Evolutionary conservation across 2,113 vertebrate species (phyloP).

Genomic region (Monopterus albus): DNA sequence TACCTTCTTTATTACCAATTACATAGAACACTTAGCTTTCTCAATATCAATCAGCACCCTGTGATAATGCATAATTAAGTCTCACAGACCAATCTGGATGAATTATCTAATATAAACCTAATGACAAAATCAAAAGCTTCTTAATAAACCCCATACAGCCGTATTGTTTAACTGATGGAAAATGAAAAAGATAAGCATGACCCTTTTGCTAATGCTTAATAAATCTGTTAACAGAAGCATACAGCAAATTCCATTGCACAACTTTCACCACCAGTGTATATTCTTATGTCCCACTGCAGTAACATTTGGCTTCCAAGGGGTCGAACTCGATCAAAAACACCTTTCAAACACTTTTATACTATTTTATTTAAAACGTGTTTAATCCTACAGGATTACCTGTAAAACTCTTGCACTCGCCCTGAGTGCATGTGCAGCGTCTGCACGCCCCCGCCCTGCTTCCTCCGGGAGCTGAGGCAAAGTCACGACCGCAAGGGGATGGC

Average conservation of each 20-base stretch:
- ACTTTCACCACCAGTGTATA: conserved; percentile 20
- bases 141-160: conserved; percentile 72
- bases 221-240: conserved; percentile 38
- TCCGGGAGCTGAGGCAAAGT: conserved; percentile 94
- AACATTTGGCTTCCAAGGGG: background rate
- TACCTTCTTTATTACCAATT: conserved; percentile 83
- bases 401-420: conserved; percentile 37
- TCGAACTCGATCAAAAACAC: too few relatives aligned
- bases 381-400: conserved; percentile 39
- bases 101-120: conserved; percentile 81
- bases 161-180: conserved; percentile 73
- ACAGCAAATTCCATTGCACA: conserved; percentile 29
- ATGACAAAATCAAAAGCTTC: conserved; percentile 80
- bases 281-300: background rate
- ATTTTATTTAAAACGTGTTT: conserved; percentile 3
- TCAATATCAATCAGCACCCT: conserved; percentile 97
- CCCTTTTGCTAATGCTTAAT: conserved; percentile 42
- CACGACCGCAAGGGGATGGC: conserved; percentile 92
- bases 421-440: conserved; percentile 32
- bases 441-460: conserved; percentile 71
- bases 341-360: background rate
- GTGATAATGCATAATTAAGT: conserved; percentile 85
- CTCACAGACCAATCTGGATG: conserved; percentile 77
- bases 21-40: conserved; percentile 90
- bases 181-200: conserved; percentile 60